Evolutionary conservation across 1,140 invertebrate species (phyloP), one percentile per base, ranked within the genome.

Genomic region (Tetramorium parvispinum): DNA sequence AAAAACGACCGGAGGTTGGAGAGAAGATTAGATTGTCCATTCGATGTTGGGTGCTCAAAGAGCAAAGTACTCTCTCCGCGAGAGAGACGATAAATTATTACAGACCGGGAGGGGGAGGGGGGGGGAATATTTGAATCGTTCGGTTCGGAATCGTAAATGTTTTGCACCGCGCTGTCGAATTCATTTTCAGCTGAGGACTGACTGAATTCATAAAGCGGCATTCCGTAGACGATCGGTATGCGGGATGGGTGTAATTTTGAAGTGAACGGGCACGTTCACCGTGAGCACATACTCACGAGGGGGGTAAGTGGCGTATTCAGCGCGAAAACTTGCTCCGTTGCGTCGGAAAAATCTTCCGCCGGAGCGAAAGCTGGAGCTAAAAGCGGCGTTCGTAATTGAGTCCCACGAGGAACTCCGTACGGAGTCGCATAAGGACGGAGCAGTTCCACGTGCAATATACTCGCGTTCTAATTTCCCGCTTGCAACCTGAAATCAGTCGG

Each of bases 401-500:
- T 83, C 79, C 79, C 79, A 57, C 40, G 24, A 55, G 55, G 7
- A 73, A 43, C 53, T 59, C 68, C 40, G 37, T 2, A 18, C 18
- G 46, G 66, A 75, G 53, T 83, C 53, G 40, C 55, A 49, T 59
- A 61, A 75, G 79, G 27, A 8, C 68, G 53, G 46, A 83, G 68
- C 32, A 75, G 43, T 46, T 83, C n/a, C 79, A 73, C 79, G 53
- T 59, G 68, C 79, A 83, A 75, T 83, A 75, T 59, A 61, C 68
- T 61, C 79, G 70, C 40, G 68, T 75, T 63, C 79, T 83, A 83
- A 83, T 83, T 83, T 83, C 53, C 68, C 37, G 27, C 53, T 49
- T n/a, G 79, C 27, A 40, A 83, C 68, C 40, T 75, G 43, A n/a
- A 83, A 83, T 75, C 79, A 59, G 79, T 70, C 79, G 66, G 66